Conservation (phyloP, 1,140 invertebrate genomes). For the Physella acuta region DNA sequence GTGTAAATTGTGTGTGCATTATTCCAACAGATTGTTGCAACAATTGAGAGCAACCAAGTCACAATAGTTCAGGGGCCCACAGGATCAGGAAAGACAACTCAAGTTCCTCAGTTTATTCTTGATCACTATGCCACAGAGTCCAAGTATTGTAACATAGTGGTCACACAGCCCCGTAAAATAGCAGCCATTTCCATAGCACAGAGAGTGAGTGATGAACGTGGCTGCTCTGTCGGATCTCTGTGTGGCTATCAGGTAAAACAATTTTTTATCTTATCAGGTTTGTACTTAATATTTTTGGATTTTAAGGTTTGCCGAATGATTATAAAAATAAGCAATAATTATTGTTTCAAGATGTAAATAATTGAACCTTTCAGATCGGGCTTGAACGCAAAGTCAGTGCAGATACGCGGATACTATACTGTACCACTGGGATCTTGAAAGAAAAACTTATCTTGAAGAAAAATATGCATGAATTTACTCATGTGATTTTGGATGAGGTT, state of each 20-base stretch:
- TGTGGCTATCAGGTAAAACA: conserved; percentile 58
- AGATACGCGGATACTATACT: conserved; percentile 56
- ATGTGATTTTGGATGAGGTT: conserved; percentile 61
- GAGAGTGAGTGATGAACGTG: conserved; percentile 53
- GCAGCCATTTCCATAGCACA: conserved; percentile 58
- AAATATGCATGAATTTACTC: conserved; percentile 56
- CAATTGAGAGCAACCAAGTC: conserved; percentile 55
- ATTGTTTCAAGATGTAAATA: too few relatives aligned
- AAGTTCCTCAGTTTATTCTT: conserved; percentile 60
- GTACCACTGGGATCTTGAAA: conserved; percentile 58
- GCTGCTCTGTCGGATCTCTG: conserved; percentile 51
- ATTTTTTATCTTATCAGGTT: not conserved
- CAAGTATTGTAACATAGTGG: conserved; percentile 58
- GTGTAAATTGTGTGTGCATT: not conserved
- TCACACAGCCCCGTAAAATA: conserved; percentile 59
- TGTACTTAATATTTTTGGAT: not conserved
- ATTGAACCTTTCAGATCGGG: conserved; percentile 66
- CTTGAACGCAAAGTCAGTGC: conserved; percentile 65
- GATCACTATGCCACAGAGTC: conserved; percentile 50
- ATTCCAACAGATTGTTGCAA: conserved; percentile 60
- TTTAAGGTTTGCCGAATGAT: too few relatives aligned
- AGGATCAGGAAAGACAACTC: conserved; percentile 58
- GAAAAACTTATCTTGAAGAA: conserved; percentile 56
- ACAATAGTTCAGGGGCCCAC: conserved; percentile 56
- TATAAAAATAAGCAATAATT: too few relatives aligned